Evolutionary conservation across 2,888 invertebrate species (phyloP).

Genomic region (Hymenopus coronatus): DNA sequence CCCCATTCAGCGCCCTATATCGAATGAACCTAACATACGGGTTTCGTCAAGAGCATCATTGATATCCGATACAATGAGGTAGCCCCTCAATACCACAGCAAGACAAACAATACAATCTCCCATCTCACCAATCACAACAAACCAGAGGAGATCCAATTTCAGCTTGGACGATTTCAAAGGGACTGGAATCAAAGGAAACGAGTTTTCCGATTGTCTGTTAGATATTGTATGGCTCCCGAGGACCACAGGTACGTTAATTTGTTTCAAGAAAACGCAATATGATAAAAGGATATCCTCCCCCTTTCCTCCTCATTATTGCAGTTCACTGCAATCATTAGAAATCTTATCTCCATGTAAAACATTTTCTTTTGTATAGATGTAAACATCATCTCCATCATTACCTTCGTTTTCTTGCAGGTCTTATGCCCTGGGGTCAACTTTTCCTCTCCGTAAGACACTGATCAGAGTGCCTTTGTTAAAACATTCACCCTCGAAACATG

Average conservation of each 20-base stretch:
- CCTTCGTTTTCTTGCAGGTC: too few relatives aligned
- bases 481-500: too few relatives aligned
- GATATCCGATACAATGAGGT: neutral
- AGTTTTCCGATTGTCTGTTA: neutral
- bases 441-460: neutral
- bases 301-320: neutral
- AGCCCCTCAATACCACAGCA: neutral
- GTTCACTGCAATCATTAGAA: too few relatives aligned
- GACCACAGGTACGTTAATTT: neutral
- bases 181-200: neutral
- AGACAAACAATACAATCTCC: neutral
- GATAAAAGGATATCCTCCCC: neutral
- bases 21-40: neutral
- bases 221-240: neutral
- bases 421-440: neutral
- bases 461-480: too few relatives aligned
- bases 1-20: neutral
- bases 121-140: neutral
- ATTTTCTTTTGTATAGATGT: too few relatives aligned
- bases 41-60: neutral
- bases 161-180: neutral
- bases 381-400: too few relatives aligned
- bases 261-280: neutral
- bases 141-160: neutral
- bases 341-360: neutral